phyloP scores from a whole-genome alignment of 2,888 invertebrate species.

The Lottia scabra region DNA sequence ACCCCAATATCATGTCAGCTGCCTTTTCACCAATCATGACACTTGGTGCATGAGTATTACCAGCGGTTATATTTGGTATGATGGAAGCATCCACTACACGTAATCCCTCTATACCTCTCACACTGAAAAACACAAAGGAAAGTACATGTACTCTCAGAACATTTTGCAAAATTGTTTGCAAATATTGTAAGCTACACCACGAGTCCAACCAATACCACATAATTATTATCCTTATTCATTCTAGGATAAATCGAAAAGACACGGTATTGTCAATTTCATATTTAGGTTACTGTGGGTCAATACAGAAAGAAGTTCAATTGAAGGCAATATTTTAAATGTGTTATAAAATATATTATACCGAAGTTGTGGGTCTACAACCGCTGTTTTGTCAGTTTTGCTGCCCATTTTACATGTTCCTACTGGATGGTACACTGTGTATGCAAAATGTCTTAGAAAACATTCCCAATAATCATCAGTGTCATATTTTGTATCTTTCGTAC shows the following conservation, averaged over 20 bases:
- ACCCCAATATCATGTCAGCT: conserved; percentile 36
- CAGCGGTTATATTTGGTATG: conserved; percentile 42
- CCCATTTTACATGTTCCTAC: conserved; percentile 83
- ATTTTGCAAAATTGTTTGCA: too few relatives aligned
- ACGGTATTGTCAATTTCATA: too few relatives aligned
- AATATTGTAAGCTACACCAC: too few relatives aligned
- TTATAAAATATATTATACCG: conserved; percentile 37
- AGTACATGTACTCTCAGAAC: too few relatives aligned
- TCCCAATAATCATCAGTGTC: conserved; percentile 43
- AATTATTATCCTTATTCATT: too few relatives aligned
- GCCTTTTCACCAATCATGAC: conserved; percentile 52
- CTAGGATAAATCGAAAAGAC: too few relatives aligned
- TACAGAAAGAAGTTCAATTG: too few relatives aligned
- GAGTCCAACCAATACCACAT: too few relatives aligned
- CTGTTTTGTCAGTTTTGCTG: conserved; percentile 60
- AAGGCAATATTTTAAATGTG: too few relatives aligned
- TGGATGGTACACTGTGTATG: conserved; percentile 72
- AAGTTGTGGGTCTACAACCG: conserved; percentile 77
- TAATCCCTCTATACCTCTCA: conserved; percentile 40
- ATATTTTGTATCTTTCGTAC: conserved; percentile 15
- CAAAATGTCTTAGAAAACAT: conserved; percentile 31
- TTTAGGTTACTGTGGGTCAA: too few relatives aligned
- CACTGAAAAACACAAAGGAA: conserved; percentile 34
- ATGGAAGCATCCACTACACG: conserved; percentile 49
- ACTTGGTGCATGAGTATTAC: conserved; percentile 44